phyloP scores from a whole-genome alignment of 2,113 vertebrate genomes.

The Pitta sordida region DNA sequence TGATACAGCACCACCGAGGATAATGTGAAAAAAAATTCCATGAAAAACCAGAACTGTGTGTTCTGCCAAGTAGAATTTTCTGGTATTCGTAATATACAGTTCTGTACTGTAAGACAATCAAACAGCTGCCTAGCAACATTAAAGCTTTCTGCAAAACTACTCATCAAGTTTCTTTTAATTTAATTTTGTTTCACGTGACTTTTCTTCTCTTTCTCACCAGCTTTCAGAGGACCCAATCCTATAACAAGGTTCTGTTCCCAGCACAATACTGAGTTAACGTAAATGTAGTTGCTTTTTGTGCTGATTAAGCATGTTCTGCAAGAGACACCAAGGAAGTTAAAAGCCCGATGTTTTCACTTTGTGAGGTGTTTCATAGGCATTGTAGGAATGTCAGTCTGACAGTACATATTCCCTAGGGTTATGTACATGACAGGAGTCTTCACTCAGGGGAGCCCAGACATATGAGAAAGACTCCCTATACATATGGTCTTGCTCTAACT shows the following conservation, averaged over 20 bases:
- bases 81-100: background rate
- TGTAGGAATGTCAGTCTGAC: background rate
- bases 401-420: rapidly evolving
- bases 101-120: background rate
- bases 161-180: background rate
- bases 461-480: background rate
- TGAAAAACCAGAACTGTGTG: background rate
- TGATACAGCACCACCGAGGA: background rate
- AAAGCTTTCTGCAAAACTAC: background rate
- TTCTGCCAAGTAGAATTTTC: background rate
- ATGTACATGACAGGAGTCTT: background rate
- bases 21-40: background rate
- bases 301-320: background rate
- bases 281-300: background rate
- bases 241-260: background rate
- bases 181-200: background rate
- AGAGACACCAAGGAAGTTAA: background rate
- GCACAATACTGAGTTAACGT: background rate
- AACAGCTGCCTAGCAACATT: background rate
- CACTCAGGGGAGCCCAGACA: background rate
- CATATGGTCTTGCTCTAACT: background rate
- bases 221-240: background rate
- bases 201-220: background rate
- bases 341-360: background rate
- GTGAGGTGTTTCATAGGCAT: background rate